A percentile compares a stretch with the other conserved stretches of the same genome.
These are phyloP conservation scores for Ornithorhynchus anatinus DNA, from an alignment of 2,113 vertebrate genomes.

Conservation along the genomic window DNA sequence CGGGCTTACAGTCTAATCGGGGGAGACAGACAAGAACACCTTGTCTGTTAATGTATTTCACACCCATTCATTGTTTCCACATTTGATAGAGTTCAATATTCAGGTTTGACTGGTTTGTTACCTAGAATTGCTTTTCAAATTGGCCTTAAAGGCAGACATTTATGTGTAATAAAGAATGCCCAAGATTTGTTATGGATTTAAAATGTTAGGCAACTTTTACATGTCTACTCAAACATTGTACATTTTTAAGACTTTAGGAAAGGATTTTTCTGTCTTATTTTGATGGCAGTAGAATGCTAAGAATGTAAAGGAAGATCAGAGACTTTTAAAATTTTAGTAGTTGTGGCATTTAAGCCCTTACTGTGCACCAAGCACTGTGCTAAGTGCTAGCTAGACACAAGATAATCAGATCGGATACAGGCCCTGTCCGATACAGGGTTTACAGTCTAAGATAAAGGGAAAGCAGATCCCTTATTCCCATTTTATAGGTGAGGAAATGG, in stretches of 20 bases:
- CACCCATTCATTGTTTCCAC: neutral
- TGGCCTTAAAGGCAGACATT: conserved; percentile 10
- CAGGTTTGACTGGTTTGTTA: neutral
- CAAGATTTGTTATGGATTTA: neutral
- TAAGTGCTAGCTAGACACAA: neutral
- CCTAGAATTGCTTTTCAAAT: conserved; percentile 3
- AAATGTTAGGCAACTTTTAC: neutral
- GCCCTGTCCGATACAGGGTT: too few species aligned
- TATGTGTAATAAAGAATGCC: neutral
- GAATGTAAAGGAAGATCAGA: neutral
- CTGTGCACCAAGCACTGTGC: neutral
- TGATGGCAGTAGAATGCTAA: neutral
- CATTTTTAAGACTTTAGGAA: neutral
- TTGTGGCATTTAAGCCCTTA: neutral
- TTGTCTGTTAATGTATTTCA: neutral
- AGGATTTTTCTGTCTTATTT: neutral
- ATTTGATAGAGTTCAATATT: neutral
- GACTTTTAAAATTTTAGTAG: neutral
- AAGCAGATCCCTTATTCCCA: neutral
- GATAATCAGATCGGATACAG: neutral
- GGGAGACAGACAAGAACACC: too few species aligned
- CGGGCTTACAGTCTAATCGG: too few species aligned
- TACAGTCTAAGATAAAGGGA: too few species aligned
- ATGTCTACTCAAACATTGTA: neutral
- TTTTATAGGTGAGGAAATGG: neutral